Evolutionary conservation across 2,888 invertebrate species (phyloP), one percentile per base, ranked within the genome.

Genomic region (Stratiomys singularior): DNA sequence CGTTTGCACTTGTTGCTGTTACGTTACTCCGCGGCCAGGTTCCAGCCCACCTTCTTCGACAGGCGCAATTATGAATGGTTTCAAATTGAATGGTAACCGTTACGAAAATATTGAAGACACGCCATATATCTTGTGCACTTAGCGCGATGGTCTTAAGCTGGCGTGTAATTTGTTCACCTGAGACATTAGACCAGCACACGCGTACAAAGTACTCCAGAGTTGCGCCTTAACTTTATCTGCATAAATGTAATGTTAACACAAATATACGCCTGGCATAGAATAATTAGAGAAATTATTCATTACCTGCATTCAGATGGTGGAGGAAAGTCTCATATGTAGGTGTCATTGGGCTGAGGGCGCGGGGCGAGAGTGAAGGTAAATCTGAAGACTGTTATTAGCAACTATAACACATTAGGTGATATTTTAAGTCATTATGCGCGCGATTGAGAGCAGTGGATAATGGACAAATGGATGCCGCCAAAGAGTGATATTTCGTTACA

Each of bases 251-350:
- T 21, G 25, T 21, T 37, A 37, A 9, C 9, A 52, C n/a, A 15
- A 37, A 37, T 37, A 37, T 9, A 37, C 27, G n/a, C 58, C 52
- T 25, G 47, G 58, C 74, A 15, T 52, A 21, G 74, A 74, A 37
- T 74, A 74, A 74, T 74, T 74, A 74, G 37, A 58, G 74, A 60
- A 58, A 74, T 74, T 74, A 74, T 74, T 74, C 74, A 74, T 74
- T 23, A 52, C 37, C 9, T 37, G 37, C 37, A 37, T 37, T 37
- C 37, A 37, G 5, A 9, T 9, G 37, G 37, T 37, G 37, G 37
- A 37, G 37, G 37, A 37, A 37, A 37, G 37, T 37, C 37, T 3
- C 37, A 9, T 37, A 37, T 9, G 37, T 37, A 37, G 37, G 37
- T 37, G 37, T 37, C 37, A 9, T 37, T n/a, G n/a, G n/a, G 37